Evolutionary conservation across 2,797 vertebrate species (phyloP), one percentile per base, ranked within the genome.

Genomic region (Corythornis leucogaster): DNA sequence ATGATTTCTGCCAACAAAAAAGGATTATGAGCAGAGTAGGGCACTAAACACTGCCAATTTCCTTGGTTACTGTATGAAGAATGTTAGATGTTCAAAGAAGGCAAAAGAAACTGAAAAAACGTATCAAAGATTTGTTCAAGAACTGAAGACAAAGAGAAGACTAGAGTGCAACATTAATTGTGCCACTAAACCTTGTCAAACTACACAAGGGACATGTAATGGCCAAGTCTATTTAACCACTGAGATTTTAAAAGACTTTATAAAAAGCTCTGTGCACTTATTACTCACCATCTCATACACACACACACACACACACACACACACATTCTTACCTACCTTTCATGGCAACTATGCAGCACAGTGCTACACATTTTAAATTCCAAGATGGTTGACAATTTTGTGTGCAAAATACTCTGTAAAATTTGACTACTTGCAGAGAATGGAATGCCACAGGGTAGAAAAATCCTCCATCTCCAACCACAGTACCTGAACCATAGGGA

Each of bases 51-150:
- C 69, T 95, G 96, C 93, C 95, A 97, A 96, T 97, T 97, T 90
- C 94, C 94, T 97, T 95, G 95, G 95, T 97, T 95, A 97, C 93
- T 93, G 87, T 94, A 93, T 54, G 85, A 97, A 94, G 82, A 70
- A 85, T 69, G 83, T 94, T 96, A 92, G 93, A 94, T 93, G 91
- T 92, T 97, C 91, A 95, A 96, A 96, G 93, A 87, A 83, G 58
- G 86, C 71, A 94, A 90, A 62, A 88, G 66, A 89, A 92, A 90
- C 80, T 82, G 80, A 87, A 96, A 95, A 95, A 89, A 76, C 22
- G 11, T 82, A 95, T 77, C 85, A 92, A 96, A 90, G 77, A 93
- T 91, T 50, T 87, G 73, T 91, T 94, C 63, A 95, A 95, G 74
- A 94, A 92, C 51, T 81, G 64, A 92, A 94, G 87, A 54, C 74